A percentile compares a stretch with the other conserved stretches of the same genome.
These are phyloP conservation scores for Melanerpes aurifrons DNA, from an alignment of 2,113 vertebrate species.

Conservation along the genomic window DNA sequence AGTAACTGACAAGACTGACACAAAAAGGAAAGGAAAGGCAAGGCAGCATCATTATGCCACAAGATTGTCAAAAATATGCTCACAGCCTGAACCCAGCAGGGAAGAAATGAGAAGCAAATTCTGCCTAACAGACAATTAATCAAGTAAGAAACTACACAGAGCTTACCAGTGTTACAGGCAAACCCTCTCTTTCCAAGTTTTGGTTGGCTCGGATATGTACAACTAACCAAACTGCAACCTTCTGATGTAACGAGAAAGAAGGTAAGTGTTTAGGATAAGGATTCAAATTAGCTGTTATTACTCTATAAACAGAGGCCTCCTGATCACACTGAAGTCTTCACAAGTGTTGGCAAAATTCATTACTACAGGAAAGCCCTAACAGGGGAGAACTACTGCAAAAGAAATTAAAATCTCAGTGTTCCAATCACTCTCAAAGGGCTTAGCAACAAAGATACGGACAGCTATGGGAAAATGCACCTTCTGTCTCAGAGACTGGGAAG, in stretches of 20 bases:
- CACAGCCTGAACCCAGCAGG: neutral
- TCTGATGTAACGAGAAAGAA: neutral
- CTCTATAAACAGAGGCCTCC: neutral
- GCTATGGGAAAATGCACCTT: neutral
- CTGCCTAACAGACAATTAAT: slow-evolving; percentile 1
- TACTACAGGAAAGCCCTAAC: neutral
- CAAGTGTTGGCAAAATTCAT: neutral
- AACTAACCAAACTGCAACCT: neutral
- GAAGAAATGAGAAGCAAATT: slow-evolving; percentile 20
- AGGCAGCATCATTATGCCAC: fast-evolving
- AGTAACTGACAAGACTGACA: neutral
- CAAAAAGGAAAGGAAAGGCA: neutral
- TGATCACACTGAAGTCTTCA: fast-evolving
- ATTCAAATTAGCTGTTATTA: neutral
- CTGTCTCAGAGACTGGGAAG: neutral
- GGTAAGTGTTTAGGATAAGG: neutral
- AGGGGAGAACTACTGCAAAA: neutral
- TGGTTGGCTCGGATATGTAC: fast-evolving
- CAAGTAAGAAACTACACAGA: slow-evolving; percentile 4
- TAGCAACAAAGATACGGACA: neutral
- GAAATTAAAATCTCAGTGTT: neutral
- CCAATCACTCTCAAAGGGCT: neutral
- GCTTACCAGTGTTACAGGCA: neutral
- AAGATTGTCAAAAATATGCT: neutral
- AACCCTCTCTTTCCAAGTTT: neutral